Evolutionary conservation across 1,140 invertebrate species (phyloP), one percentile per base, ranked within the genome.

Genomic region (Ceratosolen fusciceps): DNA sequence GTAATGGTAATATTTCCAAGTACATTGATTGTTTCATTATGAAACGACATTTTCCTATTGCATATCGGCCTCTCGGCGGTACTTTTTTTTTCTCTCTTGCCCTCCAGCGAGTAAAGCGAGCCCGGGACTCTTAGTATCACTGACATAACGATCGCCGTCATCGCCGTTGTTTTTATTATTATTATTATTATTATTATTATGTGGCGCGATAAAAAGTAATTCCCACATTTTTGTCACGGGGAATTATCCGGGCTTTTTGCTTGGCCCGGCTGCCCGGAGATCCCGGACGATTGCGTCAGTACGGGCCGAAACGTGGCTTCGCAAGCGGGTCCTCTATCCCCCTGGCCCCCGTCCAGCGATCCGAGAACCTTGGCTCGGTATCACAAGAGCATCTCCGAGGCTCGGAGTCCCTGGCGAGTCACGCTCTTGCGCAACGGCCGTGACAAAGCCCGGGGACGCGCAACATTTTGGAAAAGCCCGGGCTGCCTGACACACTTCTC

Each of bases 1-100:
- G 7, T 7, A 2, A 31, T 34, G 12, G 19, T 58, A 34, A 75
- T 52, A 34, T 65, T 65, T 60, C 60, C 19, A 75, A 39, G 19
- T 29, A 37, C 9, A 75, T 49, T 52, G 43, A 62, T 62, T 60
- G 24, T 75, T 49, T 67, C 24, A 65, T 31, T 47, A 52, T 54
- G 29, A n/a, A 65, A 52, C 56, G 19, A 29, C 65, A 75, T 19
- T 34, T 75, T 52, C 29, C 34, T 52, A 34, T 39, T 24, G 9
- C 58, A 2, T 19, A 75, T 65, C 8, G 19, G n/a, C n/a, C 47
- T 74, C 26, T 31, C n/a, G n/a, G n/a, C n/a, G n/a, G n/a, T n/a
- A n/a, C n/a, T n/a, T n/a, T n/a, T n/a, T n/a, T n/a, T n/a, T n/a
- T n/a, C n/a, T n/a, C n/a, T n/a, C n/a, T n/a, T n/a, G n/a, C n/a